These are phyloP conservation scores for Drosophila peninsularis DNA, from an alignment of 2,888 invertebrate genomes.

Conservation along the genomic window DNA sequence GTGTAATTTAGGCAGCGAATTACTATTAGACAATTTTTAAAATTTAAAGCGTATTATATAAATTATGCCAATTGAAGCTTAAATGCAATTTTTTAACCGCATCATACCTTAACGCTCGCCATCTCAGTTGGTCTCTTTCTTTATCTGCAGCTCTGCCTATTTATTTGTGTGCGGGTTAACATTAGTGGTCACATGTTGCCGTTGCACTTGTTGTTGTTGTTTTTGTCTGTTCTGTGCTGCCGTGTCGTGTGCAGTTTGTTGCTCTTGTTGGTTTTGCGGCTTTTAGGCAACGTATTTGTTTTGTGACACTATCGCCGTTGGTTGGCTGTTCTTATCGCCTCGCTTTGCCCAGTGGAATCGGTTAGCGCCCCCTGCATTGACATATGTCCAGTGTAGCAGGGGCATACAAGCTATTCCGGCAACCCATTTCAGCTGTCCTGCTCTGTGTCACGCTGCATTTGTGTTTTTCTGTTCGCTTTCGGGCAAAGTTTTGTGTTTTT, in stretches of 20 bases:
- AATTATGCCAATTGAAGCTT: neutral
- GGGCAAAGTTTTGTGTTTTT: constrained; percentile 26
- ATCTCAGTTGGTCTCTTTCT: neutral
- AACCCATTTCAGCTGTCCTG: constrained; percentile 63
- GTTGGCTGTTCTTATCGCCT: constrained; percentile 62
- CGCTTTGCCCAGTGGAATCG: constrained; percentile 40
- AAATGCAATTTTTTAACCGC: constrained; percentile 30
- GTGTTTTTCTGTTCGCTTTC: constrained; percentile 37
- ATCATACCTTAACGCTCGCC: constrained; percentile 28
- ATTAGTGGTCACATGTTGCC: constrained; percentile 68
- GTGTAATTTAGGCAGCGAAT: neutral
- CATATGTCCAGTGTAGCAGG: constrained; percentile 47
- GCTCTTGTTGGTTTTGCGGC: constrained; percentile 67
- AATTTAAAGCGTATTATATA: neutral
- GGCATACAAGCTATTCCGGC: constrained; percentile 33
- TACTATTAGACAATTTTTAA: neutral
- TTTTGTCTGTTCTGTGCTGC: constrained; percentile 34
- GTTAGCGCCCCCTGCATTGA: constrained; percentile 45
- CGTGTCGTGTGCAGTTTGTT: constrained; percentile 50
- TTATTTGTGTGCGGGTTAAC: constrained; percentile 71
- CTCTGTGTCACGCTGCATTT: constrained; percentile 71
- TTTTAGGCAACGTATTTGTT: constrained; percentile 77
- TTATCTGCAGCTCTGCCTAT: constrained; percentile 16
- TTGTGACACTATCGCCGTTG: constrained; percentile 69
- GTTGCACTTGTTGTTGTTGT: constrained; percentile 23